These are phyloP conservation scores for Euzophera pinguis DNA, from an alignment of 2,888 invertebrate genomes.

Conservation along the genomic window DNA sequence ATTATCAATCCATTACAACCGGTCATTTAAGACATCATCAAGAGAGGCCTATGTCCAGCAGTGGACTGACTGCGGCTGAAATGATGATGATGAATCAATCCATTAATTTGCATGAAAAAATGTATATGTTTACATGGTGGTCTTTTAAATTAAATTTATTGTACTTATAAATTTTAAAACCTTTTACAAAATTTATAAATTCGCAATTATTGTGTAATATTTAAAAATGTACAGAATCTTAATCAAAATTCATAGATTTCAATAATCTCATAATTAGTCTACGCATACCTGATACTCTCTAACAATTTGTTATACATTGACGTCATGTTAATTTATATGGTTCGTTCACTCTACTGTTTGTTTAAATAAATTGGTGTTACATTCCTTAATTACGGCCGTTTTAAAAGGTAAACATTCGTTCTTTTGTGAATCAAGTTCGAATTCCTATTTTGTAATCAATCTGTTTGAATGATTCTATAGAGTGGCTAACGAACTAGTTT, in stretches of 20 bases:
- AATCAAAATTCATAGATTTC: constrained; percentile 1
- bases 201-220: too few species aligned
- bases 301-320: background rate
- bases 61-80: too few species aligned
- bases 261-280: background rate
- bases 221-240: background rate
- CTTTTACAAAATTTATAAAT: too few species aligned
- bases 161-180: too few species aligned
- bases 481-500: background rate
- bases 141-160: too few species aligned
- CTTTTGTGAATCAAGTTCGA: background rate
- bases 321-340: constrained; percentile 11
- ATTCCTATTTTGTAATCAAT: background rate
- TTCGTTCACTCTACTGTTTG: constrained; percentile 11
- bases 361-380: constrained; percentile 5
- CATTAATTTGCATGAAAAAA: too few species aligned
- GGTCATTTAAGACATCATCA: too few species aligned
- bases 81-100: too few species aligned
- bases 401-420: constrained; percentile 1
- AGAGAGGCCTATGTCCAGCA: too few species aligned
- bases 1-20: too few species aligned
- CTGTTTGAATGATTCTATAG: background rate
- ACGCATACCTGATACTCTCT: background rate
- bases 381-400: constrained; percentile 2
- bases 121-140: too few species aligned